Base-by-base conservation (phyloP, 2,797 vertebrate species). In the Peromyscus melanophrys region DNA sequence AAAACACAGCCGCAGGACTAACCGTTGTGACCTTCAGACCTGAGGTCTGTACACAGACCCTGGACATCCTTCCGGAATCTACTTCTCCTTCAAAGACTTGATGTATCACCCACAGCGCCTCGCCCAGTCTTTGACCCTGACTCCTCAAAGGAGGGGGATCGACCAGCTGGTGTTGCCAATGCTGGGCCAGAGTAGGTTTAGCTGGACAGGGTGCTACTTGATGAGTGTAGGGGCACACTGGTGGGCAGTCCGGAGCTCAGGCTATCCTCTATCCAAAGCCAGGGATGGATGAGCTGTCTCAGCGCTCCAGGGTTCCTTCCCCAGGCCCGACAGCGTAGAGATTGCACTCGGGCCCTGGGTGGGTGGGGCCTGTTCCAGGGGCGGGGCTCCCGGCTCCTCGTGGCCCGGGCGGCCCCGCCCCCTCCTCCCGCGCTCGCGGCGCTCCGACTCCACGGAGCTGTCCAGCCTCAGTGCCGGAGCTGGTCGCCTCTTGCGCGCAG, bases 391-490 rank as follows among this genome's bases (percentile, higher is more conserved):
- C 2, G 61, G 78, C 11, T 14, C 88, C 96, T 95, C 63, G 8
- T 71, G 89, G 88, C 82, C 93, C 4, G 46, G 82, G 63, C 65
- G 73, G 95, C 95, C 95, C 96, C 97, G 88, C 97, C 97, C 95
- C 90, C 77, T 73, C 40, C 61, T 52, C 93, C 49, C 2, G 52
- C 4, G 27, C 71, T 49, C 88, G 1, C 1, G 0, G 73, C n/a
- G 75, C 94, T 34, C 75, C 0, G 21, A 85, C 49, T 85, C 93
- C 2, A 34, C 29, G 40, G 93, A 93, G 97, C 96, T 93, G 96
- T 97, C 97, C 96, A 89, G 94, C 90, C n/a, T 83, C 94, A 89
- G 93, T 65, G 94, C 84, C 8, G 2, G 83, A 92, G 90, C 87
- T 19, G 23, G 82, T 90, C 34, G 95, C 94, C 94, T 76, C 67